Base-by-base conservation (phyloP, 2,113 vertebrate genomes). In the Leptosomus discolor region DNA sequence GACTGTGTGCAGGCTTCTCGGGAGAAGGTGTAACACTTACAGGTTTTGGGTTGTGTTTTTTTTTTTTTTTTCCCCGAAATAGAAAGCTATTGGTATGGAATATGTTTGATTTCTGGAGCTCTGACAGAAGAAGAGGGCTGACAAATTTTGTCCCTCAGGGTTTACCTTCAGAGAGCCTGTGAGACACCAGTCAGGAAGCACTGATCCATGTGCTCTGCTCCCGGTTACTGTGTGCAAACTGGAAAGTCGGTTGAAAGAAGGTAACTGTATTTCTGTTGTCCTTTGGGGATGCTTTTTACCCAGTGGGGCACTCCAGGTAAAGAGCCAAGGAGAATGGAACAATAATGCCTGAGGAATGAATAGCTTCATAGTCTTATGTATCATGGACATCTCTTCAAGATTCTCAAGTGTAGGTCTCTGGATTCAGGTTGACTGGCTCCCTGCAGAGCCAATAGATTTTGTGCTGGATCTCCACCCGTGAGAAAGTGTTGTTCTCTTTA, bases 81-180 rank as follows among this genome's bases (percentile, higher is more conserved):
- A 50, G 7, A 4, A 32, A 65, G 30, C 8, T 64, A 1, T 48
- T 58, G 85, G 18, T 39, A 30, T 2, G 15, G 37, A 32, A 3
- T 5, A 11, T 37, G 24, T 57, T 74, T 75, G 17, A 27, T 19
- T 69, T 56, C 57, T 46, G 39, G 34, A 89, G 19, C 34, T 93
- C 21, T 76, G 53, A 15, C 13, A 45, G 85, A 78, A 91, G 60
- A 56, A 37, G 15, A 39, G 19, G n/a, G 30, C 18, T 32, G n/a
- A 41, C 5, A 61, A 15, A 45, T 8, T 43, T 43, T n/a, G 17
- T n/a, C 16, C 39, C 29, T 71, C 24, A 6, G 0, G 0, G 5
- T 65, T 92, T 7, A 2, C 20, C 48, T 53, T 43, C 18, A 5
- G 0, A 53, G 24, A 65, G 34, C 17, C 19, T 2, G 2, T 15